phyloP scores from a whole-genome alignment of 2,113 vertebrate genomes.

The Oophaga pumilio region DNA sequence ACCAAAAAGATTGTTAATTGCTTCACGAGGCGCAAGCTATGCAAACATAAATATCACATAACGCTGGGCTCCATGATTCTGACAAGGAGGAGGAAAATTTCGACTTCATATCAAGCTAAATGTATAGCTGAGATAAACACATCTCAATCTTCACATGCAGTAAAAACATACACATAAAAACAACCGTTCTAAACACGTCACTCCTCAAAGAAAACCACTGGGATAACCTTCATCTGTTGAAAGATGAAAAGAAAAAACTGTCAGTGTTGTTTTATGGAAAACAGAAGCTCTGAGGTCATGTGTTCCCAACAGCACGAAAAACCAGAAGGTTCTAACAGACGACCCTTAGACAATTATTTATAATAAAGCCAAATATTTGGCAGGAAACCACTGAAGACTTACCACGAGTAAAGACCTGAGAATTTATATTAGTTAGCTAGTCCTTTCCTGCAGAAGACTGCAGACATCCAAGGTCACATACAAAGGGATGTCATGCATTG shows the following conservation, averaged over 20 bases:
- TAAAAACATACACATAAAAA: background rate
- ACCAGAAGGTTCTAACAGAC: conserved; percentile 14
- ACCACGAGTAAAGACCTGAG: too few relatives aligned
- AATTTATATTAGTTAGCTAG: background rate
- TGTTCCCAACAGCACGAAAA: background rate
- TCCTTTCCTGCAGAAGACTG: background rate
- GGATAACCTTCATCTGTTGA: conserved; percentile 15
- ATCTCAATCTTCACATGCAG: background rate
- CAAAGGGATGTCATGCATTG: background rate
- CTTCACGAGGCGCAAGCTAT: background rate
- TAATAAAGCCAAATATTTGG: background rate
- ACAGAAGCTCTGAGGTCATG: conserved; percentile 9
- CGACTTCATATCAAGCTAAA: background rate
- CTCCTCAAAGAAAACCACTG: background rate
- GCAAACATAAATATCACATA: conserved; percentile 19
- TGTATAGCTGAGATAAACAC: conserved; percentile 18
- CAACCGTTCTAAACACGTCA: conserved; percentile 29
- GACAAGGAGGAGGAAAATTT: conserved; percentile 11
- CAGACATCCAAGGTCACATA: background rate
- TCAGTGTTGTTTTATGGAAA: conserved; percentile 6
- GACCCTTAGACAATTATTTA: conserved; percentile 11
- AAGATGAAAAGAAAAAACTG: background rate
- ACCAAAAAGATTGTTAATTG: background rate
- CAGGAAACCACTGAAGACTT: background rate
- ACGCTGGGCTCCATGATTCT: background rate